These are phyloP conservation scores for Tapirus indicus DNA, from an alignment of 2,797 vertebrate genomes.

Conservation along the genomic window DNA sequence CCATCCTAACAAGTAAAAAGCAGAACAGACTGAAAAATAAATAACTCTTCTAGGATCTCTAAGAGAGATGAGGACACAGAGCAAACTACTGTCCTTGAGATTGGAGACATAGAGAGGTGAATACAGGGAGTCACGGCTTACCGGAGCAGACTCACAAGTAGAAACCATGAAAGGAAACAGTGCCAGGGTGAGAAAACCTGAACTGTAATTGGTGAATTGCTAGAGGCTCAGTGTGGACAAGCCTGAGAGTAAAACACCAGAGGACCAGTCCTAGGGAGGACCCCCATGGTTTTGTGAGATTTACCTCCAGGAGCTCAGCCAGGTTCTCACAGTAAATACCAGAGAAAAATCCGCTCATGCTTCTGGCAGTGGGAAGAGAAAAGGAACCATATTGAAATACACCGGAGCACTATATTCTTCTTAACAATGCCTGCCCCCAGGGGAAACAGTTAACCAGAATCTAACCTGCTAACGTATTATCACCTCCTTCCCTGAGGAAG, in stretches of 20 bases:
- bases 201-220: neutral
- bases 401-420: neutral
- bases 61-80: neutral
- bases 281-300: neutral
- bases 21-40: neutral
- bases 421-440: neutral
- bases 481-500: neutral
- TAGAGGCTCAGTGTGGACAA: neutral
- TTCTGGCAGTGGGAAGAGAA: neutral
- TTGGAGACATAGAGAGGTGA: neutral
- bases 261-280: neutral
- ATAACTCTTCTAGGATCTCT: neutral
- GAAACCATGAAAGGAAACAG: neutral
- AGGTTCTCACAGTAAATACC: neutral
- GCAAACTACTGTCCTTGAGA: neutral
- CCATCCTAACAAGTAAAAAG: neutral
- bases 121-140: neutral
- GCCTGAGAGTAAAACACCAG: neutral
- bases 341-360: neutral
- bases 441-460: neutral
- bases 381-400: neutral
- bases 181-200: neutral
- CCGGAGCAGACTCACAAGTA: neutral
- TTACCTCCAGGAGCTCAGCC: neutral
- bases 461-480: neutral